phyloP scores from a whole-genome alignment of 2,888 invertebrate species.

The Nomada flava region DNA sequence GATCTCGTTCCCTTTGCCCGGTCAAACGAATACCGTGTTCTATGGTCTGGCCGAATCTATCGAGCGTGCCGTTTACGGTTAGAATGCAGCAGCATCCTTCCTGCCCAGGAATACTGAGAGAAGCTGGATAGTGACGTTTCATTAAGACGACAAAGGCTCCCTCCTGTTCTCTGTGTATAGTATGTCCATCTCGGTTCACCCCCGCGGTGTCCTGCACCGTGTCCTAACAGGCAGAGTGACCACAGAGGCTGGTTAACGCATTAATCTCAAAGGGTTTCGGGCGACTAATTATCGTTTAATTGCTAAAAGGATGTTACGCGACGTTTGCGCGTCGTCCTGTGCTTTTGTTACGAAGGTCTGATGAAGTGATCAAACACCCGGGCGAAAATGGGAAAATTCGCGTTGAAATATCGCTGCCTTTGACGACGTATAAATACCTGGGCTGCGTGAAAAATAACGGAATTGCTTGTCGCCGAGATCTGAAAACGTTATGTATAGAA shows the following conservation, averaged over 20 bases:
- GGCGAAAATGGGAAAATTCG: too few species aligned
- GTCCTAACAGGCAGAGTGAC: conserved; percentile 42
- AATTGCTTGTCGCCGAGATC: background rate
- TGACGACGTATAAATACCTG: conserved; percentile 1
- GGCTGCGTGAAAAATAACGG: background rate
- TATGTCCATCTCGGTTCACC: conserved; percentile 16
- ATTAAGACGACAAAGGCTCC: conserved; percentile 72
- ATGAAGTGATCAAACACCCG: conserved; percentile 17
- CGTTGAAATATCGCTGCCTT: conserved; percentile 4
- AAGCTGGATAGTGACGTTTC: conserved; percentile 71
- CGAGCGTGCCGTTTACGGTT: conserved; percentile 56
- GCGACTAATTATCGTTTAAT: conserved; percentile 63
- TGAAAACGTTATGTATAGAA: conserved; percentile 11
- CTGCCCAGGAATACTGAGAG: conserved; percentile 51
- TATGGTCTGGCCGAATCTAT: conserved; percentile 41
- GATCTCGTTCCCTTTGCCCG: conserved; percentile 14
- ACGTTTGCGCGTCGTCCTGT: conserved; percentile 21
- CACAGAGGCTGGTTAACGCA: conserved; percentile 39
- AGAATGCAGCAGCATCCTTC: conserved; percentile 59
- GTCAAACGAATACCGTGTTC: conserved; percentile 57
- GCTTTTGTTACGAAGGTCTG: background rate
- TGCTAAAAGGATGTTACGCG: conserved; percentile 47
- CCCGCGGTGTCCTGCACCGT: conserved; percentile 28
- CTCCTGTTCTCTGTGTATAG: conserved; percentile 13
- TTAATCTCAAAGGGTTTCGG: conserved; percentile 58